Percentiles rank a stretch among this genome's conserved stretches.
phyloP scores from a whole-genome alignment of 1,140 invertebrate genomes.

The Coenobita brevimanus region DNA sequence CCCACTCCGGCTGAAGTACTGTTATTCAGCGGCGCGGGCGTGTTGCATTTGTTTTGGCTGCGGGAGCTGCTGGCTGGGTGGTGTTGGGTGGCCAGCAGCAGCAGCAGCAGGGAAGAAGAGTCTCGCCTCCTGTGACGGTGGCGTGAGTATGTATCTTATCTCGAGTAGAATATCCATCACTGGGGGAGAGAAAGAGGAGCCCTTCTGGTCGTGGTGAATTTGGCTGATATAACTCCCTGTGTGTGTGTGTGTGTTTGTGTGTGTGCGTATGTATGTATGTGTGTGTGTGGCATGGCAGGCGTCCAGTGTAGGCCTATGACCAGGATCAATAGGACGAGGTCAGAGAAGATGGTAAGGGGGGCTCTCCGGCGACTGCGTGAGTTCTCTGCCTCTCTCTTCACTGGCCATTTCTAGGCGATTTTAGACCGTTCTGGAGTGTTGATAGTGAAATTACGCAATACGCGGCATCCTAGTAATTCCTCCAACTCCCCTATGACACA shows the following conservation, averaged over 20 bases:
- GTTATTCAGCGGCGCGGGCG: conserved; percentile 36
- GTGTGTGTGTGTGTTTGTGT: too few relatives aligned
- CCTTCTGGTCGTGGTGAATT: conserved; percentile 12
- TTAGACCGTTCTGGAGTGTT: neutral
- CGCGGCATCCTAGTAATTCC: neutral
- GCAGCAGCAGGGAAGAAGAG: neutral
- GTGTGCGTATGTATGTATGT: too few relatives aligned
- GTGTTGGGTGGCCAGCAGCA: too few relatives aligned
- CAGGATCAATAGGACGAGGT: conserved; percentile 61
- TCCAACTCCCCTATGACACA: conserved; percentile 21
- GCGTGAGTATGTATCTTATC: conserved; percentile 40
- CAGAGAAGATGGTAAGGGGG: conserved; percentile 61
- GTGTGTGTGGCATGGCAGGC: too few relatives aligned
- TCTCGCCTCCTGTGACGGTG: neutral
- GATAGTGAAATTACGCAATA: conserved; percentile 1
- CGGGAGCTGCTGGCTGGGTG: too few relatives aligned
- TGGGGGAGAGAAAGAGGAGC: neutral
- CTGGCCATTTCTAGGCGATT: conserved; percentile 1
- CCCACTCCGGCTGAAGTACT: conserved; percentile 1
- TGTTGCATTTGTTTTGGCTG: conserved; percentile 42
- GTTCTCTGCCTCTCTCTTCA: conserved; percentile 15
- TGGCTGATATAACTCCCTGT: conserved; percentile 47
- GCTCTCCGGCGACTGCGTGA: conserved; percentile 37
- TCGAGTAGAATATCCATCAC: neutral
- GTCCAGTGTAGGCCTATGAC: conserved; percentile 61